Conservation (phyloP, 1,140 invertebrate species). For the Drosophila bifasciata region DNA sequence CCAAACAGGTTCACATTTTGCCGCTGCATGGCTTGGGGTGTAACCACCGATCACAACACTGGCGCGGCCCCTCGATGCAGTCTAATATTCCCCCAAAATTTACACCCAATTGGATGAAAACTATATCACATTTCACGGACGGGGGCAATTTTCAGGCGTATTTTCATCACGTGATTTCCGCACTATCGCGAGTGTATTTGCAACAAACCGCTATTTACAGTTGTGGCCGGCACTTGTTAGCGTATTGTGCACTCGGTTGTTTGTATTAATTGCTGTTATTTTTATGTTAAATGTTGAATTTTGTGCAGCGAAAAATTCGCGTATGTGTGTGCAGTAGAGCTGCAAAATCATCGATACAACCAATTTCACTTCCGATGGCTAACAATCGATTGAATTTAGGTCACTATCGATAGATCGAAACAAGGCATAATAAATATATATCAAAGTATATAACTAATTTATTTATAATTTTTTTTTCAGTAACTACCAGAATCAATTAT, state of each 20-base stretch:
- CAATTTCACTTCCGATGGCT: too few relatives aligned
- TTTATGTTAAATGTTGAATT: constrained; percentile 62
- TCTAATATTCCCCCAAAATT: constrained; percentile 22
- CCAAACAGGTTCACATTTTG: constrained; percentile 50
- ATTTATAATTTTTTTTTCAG: too few relatives aligned
- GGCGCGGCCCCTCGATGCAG: neutral
- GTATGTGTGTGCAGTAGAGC: constrained; percentile 46
- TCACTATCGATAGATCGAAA: too few relatives aligned
- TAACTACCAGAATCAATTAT: too few relatives aligned
- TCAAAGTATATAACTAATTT: too few relatives aligned
- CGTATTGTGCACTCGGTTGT: constrained; percentile 27
- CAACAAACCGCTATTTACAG: constrained; percentile 23
- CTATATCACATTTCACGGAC: constrained; percentile 66
- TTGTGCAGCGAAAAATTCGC: constrained; percentile 64
- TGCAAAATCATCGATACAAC: too few relatives aligned
- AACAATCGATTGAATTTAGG: too few relatives aligned
- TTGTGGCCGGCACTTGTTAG: constrained; percentile 33
- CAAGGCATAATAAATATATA: too few relatives aligned
- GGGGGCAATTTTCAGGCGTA: constrained; percentile 65
- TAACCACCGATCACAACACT: neutral
- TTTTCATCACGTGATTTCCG: constrained; percentile 72
- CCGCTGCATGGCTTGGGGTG: constrained; percentile 42
- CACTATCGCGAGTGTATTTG: constrained; percentile 19
- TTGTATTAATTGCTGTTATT: constrained; percentile 59
- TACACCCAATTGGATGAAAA: constrained; percentile 63